Conservation (phyloP, 2,797 vertebrate genomes). For the Megalops cyprinoides region DNA sequence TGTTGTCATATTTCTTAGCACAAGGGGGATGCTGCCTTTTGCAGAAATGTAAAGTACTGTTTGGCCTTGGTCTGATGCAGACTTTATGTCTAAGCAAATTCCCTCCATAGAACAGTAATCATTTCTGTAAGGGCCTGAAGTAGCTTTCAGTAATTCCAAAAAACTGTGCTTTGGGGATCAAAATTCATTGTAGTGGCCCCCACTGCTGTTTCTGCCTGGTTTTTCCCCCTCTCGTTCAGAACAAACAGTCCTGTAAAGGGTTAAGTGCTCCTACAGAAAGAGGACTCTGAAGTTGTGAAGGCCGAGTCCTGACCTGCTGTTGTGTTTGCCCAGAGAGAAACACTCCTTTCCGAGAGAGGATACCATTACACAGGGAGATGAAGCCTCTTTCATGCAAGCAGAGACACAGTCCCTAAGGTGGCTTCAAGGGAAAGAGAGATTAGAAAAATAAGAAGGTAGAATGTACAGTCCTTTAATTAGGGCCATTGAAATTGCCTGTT, state of each 20-base stretch:
- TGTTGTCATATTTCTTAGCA: too few species aligned
- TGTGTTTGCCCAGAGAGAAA: slow-evolving; percentile 62
- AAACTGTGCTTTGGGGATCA: too few species aligned
- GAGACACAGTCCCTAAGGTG: slow-evolving; percentile 56
- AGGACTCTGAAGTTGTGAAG: slow-evolving; percentile 19
- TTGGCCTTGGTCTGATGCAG: too few species aligned
- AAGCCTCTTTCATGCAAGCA: slow-evolving; percentile 58
- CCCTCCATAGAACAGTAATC: too few species aligned
- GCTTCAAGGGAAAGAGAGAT: slow-evolving; percentile 66
- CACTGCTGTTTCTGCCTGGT: background rate
- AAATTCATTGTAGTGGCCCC: too few species aligned
- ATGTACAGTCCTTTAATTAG: slow-evolving; percentile 51
- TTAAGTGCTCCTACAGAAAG: slow-evolving; percentile 5
- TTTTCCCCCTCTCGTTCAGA: background rate
- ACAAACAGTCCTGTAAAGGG: background rate
- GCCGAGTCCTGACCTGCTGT: slow-evolving; percentile 64
- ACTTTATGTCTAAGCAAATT: too few species aligned
- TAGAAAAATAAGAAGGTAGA: slow-evolving; percentile 59
- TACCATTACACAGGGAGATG: slow-evolving; percentile 52
- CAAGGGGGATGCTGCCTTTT: too few species aligned
- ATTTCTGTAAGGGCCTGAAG: too few species aligned
- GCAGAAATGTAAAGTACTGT: too few species aligned
- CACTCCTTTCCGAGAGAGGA: slow-evolving; percentile 50
- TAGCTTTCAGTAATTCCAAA: too few species aligned
- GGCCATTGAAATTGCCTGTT: slow-evolving; percentile 37